phyloP scores from a whole-genome alignment of 2,888 invertebrate genomes.

The Epinotia ramella region DNA sequence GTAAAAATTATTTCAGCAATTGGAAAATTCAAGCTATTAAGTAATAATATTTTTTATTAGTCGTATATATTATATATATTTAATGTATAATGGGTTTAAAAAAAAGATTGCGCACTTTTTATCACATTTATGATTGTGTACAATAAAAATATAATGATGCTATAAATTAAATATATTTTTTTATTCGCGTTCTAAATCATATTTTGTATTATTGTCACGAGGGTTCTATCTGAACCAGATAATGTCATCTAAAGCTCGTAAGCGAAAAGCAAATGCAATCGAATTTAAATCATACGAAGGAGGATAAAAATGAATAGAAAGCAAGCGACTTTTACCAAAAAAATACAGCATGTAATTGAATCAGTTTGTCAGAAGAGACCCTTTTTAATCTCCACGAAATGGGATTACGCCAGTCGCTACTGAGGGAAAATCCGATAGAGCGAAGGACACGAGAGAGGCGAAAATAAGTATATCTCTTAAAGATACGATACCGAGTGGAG shows the following conservation, averaged over 20 bases:
- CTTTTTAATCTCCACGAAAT: slow-evolving; percentile 72
- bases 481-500: slow-evolving; percentile 58
- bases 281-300: slow-evolving; percentile 37
- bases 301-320: slow-evolving; percentile 46
- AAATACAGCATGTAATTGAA: slow-evolving; percentile 62
- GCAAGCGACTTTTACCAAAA: slow-evolving; percentile 52
- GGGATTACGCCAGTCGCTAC: slow-evolving; percentile 64
- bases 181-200: neutral
- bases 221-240: slow-evolving; percentile 21
- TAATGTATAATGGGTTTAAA: neutral
- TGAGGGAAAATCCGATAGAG: slow-evolving; percentile 64
- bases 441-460: slow-evolving; percentile 53
- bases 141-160: too few relatives aligned
- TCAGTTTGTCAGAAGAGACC: slow-evolving; percentile 66
- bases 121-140: neutral
- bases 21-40: too few relatives aligned
- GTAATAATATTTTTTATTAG: neutral
- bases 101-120: neutral
- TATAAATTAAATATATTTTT: too few relatives aligned
- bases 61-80: too few relatives aligned
- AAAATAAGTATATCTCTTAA: slow-evolving; percentile 56
- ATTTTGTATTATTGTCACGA: neutral
- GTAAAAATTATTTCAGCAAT: too few relatives aligned
- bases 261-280: slow-evolving; percentile 38
- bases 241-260: slow-evolving; percentile 33